Conservation (phyloP, 2,797 vertebrate species). For the Gadopsis marmoratus region DNA sequence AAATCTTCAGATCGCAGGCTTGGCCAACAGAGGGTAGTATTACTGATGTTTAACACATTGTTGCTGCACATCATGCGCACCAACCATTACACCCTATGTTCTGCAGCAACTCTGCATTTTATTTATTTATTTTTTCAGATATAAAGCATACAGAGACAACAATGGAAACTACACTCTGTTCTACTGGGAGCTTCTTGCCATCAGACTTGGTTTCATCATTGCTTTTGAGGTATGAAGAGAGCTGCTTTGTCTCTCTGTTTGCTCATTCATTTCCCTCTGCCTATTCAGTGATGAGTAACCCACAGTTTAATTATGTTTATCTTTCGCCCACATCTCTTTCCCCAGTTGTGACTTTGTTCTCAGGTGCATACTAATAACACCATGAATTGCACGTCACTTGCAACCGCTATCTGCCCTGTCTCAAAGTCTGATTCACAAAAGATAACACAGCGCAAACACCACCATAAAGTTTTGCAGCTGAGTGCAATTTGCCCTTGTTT, state of each 20-base stretch:
- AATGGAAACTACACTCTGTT: conserved; percentile 84
- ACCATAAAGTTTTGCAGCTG: no score
- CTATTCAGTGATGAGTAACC: not conserved
- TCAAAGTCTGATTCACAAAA: no score
- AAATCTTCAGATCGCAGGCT: not conserved
- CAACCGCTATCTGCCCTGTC: no score
- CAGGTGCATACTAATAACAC: not conserved
- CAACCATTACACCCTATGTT: not conserved
- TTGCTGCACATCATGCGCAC: not conserved
- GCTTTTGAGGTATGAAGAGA: conserved; percentile 84
- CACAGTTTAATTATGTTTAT: not conserved
- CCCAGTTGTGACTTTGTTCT: not conserved
- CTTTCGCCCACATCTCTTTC: not conserved
- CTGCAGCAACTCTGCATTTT: conserved; percentile 1
- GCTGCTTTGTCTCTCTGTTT: conserved; percentile 13
- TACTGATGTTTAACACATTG: conserved; percentile 16
- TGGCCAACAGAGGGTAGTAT: conserved; percentile 57
- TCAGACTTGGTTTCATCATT: conserved; percentile 87
- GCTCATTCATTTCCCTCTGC: not conserved
- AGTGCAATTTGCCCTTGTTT: no score
- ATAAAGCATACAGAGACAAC: conserved; percentile 85
- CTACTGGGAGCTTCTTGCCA: conserved; percentile 87
- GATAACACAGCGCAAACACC: no score
- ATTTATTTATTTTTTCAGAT: conserved; percentile 66
- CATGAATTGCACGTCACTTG: no score